A percentile compares a stretch with the other conserved stretches of the same genome.
phyloP scores from a whole-genome alignment of 1,140 invertebrate genomes.

The Brachionus asplanchnoidis region DNA sequence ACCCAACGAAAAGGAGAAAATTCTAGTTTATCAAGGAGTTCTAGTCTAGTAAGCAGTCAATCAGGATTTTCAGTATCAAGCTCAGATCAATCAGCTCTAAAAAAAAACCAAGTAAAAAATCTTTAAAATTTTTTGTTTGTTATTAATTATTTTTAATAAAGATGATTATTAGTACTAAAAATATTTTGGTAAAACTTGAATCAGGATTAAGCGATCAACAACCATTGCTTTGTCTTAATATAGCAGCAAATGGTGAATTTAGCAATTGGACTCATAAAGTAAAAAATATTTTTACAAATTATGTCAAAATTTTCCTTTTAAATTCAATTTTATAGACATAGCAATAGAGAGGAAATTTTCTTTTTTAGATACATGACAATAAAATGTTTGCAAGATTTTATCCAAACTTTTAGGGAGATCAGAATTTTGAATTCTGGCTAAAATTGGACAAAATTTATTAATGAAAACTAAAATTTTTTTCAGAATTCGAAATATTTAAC shows the following conservation, averaged over 20 bases:
- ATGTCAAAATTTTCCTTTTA: background rate
- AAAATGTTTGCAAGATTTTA: too few species aligned
- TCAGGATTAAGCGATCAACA: conserved; percentile 7
- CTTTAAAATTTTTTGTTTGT: background rate
- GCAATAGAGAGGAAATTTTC: too few species aligned
- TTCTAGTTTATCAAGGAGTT: background rate
- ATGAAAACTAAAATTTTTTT: too few species aligned
- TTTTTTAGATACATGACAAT: too few species aligned
- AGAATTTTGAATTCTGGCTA: background rate
- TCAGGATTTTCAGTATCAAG: background rate
- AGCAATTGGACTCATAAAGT: conserved; percentile 12
- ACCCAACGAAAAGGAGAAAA: background rate
- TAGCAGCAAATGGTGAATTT: background rate
- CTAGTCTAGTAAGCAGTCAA: background rate
- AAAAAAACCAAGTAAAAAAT: background rate
- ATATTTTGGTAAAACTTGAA: conserved; percentile 34
- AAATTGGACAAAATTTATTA: background rate
- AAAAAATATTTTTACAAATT: background rate
- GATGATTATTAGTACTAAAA: background rate
- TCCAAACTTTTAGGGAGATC: too few species aligned
- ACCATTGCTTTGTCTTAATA: conserved; percentile 21
- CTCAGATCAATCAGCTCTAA: background rate
- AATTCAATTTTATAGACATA: background rate
- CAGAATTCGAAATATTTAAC: too few species aligned
- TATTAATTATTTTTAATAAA: background rate